Base-by-base conservation (phyloP, 2,797 vertebrate genomes). In the Chiroxiphia lanceolata region DNA sequence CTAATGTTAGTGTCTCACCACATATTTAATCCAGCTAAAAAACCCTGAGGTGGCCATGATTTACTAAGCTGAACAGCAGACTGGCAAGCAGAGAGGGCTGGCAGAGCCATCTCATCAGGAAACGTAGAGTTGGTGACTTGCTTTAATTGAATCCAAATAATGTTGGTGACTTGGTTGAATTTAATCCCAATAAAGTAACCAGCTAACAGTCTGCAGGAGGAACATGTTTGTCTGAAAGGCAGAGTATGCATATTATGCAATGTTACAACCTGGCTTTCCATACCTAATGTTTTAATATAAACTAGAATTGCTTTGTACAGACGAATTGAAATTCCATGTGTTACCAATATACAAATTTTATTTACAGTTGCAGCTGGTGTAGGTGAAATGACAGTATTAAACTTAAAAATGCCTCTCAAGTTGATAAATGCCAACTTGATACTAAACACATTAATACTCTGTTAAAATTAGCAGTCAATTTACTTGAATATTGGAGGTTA, bases 1-100 rank as follows among this genome's bases (percentile, higher is more conserved):
- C 97, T 97, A 95, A 96, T 93, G 69, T 95, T 96, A 96, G 93
- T 68, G 90, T 98, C 97, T 98, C 96, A 91, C 96, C 96, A 90
- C 78, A 45, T 91, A 97, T 98, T 97, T 98, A 96, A 97, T 97
- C 93, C 94, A 93, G 74, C 88, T 93, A 87, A 94, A 97, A 90
- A 94, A 95, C 20, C 42, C 90, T 95, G 84, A 95, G 69, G 89
- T 90, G 59, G 69, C 72, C 75, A 42, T 97, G 90, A 92, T 90
- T 94, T 75, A 90, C 70, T 56, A 81, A 65, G 51, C 18, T 79
- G 82, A 91, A 50, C 10, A 87, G 56, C 65, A n/a, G 27, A 75
- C 94, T 31, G 92, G 87, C 11, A 61, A 77, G 95, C 78, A 95
- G 83, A 90, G 96, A 96, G 96, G 92, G 69, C 89, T 96, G 91